Evolutionary conservation across 2,797 vertebrate species (phyloP).

Genomic region (Diplodus sargus): DNA sequence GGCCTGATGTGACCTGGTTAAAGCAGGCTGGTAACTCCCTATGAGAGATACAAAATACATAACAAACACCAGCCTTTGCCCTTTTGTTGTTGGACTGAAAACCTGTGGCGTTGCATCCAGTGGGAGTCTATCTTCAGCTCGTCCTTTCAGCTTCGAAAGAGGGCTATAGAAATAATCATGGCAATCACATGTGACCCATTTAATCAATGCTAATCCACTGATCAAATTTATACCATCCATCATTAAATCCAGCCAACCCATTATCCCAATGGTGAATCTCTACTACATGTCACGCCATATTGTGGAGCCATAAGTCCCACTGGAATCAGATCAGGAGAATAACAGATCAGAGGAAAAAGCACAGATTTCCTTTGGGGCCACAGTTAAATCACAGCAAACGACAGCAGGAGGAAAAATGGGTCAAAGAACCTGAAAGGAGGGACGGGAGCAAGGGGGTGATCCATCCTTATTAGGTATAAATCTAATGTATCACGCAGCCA

Average conservation of each 20-base stretch:
- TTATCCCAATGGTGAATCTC: neutral
- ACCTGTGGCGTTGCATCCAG: slow-evolving; percentile 21
- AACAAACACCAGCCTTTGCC: neutral
- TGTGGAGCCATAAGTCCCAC: neutral
- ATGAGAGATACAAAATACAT: neutral
- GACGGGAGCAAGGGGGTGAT: slow-evolving; percentile 63
- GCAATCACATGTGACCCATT: neutral
- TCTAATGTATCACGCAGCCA: slow-evolving; percentile 63
- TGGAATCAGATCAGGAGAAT: slow-evolving; percentile 37
- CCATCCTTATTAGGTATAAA: slow-evolving; percentile 71
- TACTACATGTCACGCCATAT: neutral
- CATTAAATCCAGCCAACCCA: neutral
- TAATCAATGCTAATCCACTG: slow-evolving; percentile 8
- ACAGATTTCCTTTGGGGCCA: slow-evolving; percentile 49
- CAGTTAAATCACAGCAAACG: slow-evolving; percentile 57
- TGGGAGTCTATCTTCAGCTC: neutral
- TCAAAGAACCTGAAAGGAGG: slow-evolving; percentile 39
- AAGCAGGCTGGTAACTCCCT: slow-evolving; percentile 10
- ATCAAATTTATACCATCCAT: slow-evolving; percentile 1
- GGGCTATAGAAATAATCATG: neutral
- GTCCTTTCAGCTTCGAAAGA: neutral
- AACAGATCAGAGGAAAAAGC: slow-evolving; percentile 32
- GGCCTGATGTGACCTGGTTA: slow-evolving; percentile 18
- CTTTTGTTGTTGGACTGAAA: neutral
- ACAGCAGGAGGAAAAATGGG: slow-evolving; percentile 50